phyloP scores from a whole-genome alignment of 2,888 invertebrate genomes.

The Helobdella robusta region DNA sequence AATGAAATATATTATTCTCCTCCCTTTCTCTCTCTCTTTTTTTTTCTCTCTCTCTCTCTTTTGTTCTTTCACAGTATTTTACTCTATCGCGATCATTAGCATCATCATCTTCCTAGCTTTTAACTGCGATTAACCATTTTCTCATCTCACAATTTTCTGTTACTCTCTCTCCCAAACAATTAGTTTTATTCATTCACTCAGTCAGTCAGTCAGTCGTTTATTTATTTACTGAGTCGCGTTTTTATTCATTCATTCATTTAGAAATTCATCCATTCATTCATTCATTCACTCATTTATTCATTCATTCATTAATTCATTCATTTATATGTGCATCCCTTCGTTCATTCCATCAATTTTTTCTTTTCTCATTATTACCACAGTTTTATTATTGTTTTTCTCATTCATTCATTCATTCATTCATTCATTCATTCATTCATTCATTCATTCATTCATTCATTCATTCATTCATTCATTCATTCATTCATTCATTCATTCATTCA shows the following conservation, averaged over 20 bases:
- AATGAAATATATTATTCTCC: no score
- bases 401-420: constrained; percentile 2
- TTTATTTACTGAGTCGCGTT: no score
- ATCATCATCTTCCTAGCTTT: no score
- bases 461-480: background rate
- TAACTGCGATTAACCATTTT: no score
- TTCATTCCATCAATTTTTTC: background rate
- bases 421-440: constrained; percentile 2
- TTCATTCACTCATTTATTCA: background rate
- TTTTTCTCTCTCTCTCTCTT: background rate
- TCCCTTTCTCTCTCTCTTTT: constrained; percentile 1
- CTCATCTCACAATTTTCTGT: no score
- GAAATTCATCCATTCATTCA: background rate
- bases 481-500: background rate
- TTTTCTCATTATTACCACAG: no score
- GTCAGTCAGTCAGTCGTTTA: no score
- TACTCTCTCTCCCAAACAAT: no score
- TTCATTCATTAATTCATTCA: background rate
- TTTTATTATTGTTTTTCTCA: no score
- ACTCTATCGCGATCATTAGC: no score
- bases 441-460: background rate
- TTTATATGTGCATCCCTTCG: background rate
- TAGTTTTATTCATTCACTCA: no score
- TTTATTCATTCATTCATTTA: no score
- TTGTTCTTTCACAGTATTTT: background rate